Percentiles rank a stretch among this genome's conserved stretches.
These are phyloP conservation scores for Lagorchestes hirsutus DNA, from an alignment of 2,797 vertebrate genomes.

Conservation along the genomic window DNA sequence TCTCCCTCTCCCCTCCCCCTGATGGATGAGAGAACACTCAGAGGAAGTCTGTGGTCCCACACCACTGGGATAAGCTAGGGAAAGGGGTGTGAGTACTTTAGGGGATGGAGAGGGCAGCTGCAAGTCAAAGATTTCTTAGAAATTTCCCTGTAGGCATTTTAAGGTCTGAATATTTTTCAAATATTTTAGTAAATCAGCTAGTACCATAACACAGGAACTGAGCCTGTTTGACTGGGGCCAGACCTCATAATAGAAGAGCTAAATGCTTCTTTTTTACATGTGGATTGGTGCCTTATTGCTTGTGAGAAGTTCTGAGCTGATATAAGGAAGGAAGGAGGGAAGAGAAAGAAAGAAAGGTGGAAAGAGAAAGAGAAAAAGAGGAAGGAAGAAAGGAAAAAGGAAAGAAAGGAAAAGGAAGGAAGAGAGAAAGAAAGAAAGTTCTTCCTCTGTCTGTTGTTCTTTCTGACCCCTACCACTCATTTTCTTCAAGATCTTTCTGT, in stretches of 20 bases:
- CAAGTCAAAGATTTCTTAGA: background rate
- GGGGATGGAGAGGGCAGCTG: background rate
- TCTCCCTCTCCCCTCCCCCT: background rate
- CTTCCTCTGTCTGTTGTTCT: background rate
- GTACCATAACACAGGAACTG: background rate
- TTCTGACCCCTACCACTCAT: background rate
- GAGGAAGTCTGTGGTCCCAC: background rate
- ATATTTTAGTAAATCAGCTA: conserved; percentile 55
- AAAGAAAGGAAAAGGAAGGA: conserved; percentile 8
- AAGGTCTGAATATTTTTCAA: conserved; percentile 47
- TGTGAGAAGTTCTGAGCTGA: background rate
- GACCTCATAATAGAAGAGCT: background rate
- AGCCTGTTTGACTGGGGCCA: background rate
- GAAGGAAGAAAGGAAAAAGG: conserved; percentile 35
- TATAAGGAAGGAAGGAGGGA: background rate
- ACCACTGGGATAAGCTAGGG: background rate
- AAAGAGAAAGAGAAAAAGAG: background rate
- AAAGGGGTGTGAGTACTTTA: too few relatives aligned
- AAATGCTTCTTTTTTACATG: background rate
- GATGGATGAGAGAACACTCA: background rate
- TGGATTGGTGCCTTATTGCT: background rate
- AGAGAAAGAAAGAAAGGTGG: conserved; percentile 2
- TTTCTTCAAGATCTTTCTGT: background rate
- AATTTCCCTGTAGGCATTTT: background rate
- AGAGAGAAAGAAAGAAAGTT: background rate